phyloP scores from a whole-genome alignment of 2,797 vertebrate genomes.

The Enteromius treurensis region DNA sequence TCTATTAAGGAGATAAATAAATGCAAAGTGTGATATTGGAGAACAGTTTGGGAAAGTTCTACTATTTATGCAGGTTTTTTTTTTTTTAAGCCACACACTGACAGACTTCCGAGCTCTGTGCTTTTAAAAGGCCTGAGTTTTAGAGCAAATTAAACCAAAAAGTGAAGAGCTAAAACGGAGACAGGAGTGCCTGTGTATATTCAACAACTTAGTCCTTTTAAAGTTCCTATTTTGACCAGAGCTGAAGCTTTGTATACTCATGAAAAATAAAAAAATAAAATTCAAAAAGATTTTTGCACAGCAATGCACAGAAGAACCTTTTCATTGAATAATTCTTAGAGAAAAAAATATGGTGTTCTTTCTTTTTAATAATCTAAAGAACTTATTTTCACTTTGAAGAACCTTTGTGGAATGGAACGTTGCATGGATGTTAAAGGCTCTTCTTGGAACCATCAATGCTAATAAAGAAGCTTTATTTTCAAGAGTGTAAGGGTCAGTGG shows the following conservation, averaged over 20 bases:
- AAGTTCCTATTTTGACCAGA: background rate
- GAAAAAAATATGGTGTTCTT: background rate
- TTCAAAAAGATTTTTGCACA: background rate
- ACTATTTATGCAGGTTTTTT: slow-evolving; percentile 9
- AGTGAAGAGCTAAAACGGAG: background rate
- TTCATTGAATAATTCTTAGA: background rate
- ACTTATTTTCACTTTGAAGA: background rate
- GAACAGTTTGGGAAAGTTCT: slow-evolving; percentile 40
- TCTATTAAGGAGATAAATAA: slow-evolving; percentile 66
- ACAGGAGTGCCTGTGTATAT: background rate
- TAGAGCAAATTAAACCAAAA: slow-evolving; percentile 20
- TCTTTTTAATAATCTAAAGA: background rate
- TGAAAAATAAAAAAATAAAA: background rate
- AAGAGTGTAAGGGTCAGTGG: background rate
- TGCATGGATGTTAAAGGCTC: background rate
- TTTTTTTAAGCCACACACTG: slow-evolving; percentile 55
- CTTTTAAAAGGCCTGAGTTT: background rate
- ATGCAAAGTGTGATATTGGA: slow-evolving; percentile 58
- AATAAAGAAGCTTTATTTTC: background rate
- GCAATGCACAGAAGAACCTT: background rate
- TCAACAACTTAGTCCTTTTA: background rate
- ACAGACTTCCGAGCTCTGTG: slow-evolving; percentile 10
- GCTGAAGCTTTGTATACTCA: background rate
- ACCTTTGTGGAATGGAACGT: background rate
- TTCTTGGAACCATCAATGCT: background rate